phyloP scores from a whole-genome alignment of 1,140 invertebrate species.

The Rhizoglyphus robini region DNA sequence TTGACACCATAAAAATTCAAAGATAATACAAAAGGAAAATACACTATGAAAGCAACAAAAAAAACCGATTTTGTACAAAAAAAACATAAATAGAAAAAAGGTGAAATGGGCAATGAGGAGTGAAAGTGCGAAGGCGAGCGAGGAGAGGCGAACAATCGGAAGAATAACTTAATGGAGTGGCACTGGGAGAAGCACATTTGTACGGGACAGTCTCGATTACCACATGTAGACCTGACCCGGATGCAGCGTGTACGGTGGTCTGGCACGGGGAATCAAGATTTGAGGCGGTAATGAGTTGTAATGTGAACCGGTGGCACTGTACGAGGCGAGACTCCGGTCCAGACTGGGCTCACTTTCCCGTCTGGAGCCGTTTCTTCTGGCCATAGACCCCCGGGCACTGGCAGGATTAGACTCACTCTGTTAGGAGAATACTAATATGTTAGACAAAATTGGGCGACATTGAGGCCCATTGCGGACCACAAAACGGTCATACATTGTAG shows the following conservation, averaged over 20 bases:
- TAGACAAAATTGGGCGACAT: not conserved
- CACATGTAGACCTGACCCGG: conserved; percentile 23
- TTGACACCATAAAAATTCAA: not conserved
- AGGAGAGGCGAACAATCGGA: not conserved
- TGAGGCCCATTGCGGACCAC: no score
- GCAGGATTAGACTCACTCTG: conserved; percentile 12
- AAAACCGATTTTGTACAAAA: conserved; percentile 7
- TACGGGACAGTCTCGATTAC: conserved; percentile 2
- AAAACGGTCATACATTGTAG: not conserved
- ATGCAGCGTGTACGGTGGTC: conserved; percentile 24
- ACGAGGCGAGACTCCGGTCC: conserved; percentile 8
- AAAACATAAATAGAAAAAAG: not conserved
- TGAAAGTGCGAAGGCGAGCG: not conserved
- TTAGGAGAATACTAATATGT: not conserved
- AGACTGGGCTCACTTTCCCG: conserved; percentile 1
- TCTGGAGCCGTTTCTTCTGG: not conserved
- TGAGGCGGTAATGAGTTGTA: conserved; percentile 23
- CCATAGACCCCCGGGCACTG: not conserved
- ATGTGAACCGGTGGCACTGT: not conserved
- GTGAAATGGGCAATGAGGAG: not conserved
- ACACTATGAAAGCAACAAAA: not conserved
- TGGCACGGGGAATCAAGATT: conserved; percentile 23
- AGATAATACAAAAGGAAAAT: not conserved
- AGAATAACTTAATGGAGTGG: conserved; percentile 10
- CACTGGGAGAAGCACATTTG: not conserved